These are phyloP conservation scores for Tapirus indicus DNA, from an alignment of 2,797 vertebrate species.

Conservation along the genomic window DNA sequence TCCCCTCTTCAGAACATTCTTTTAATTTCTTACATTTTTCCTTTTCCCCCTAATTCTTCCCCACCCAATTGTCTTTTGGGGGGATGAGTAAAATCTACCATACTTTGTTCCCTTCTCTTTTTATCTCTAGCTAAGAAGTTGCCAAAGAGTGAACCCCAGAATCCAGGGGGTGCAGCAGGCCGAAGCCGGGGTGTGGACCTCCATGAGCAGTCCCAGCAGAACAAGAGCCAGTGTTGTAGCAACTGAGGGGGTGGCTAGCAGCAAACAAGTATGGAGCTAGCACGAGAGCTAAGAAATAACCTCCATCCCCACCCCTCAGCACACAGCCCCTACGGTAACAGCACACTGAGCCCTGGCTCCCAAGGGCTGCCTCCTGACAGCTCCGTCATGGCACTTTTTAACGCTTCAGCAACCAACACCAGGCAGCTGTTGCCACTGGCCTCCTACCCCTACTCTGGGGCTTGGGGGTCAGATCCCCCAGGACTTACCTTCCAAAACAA, in stretches of 20 bases:
- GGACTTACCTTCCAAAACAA: conserved; percentile 86
- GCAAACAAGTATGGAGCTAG: conserved; percentile 74
- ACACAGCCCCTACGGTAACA: conserved; percentile 83
- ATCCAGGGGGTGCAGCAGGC: conserved; percentile 84
- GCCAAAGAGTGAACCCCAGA: conserved; percentile 91
- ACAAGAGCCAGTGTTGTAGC: conserved; percentile 91
- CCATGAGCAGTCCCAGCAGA: conserved; percentile 90
- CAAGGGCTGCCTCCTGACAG: conserved; percentile 82
- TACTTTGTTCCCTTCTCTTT: conserved; percentile 65
- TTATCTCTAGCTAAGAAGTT: conserved; percentile 90
- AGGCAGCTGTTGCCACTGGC: conserved; percentile 83
- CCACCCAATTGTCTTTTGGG: background rate
- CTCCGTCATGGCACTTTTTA: conserved; percentile 88
- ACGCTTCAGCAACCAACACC: conserved; percentile 86
- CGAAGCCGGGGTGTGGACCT: conserved; percentile 90
- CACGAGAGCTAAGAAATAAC: conserved; percentile 86
- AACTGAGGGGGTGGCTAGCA: conserved; percentile 85
- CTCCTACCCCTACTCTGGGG: conserved; percentile 75
- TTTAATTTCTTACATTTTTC: conserved; percentile 1
- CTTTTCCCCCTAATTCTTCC: background rate
- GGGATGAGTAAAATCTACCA: conserved; percentile 41
- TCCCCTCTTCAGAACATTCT: conserved; percentile 18
- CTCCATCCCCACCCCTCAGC: conserved; percentile 86
- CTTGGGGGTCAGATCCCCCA: conserved; percentile 71
- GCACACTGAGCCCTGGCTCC: conserved; percentile 84